These are phyloP conservation scores for Charanyca ferruginea DNA, from an alignment of 2,888 invertebrate genomes.

Conservation along the genomic window DNA sequence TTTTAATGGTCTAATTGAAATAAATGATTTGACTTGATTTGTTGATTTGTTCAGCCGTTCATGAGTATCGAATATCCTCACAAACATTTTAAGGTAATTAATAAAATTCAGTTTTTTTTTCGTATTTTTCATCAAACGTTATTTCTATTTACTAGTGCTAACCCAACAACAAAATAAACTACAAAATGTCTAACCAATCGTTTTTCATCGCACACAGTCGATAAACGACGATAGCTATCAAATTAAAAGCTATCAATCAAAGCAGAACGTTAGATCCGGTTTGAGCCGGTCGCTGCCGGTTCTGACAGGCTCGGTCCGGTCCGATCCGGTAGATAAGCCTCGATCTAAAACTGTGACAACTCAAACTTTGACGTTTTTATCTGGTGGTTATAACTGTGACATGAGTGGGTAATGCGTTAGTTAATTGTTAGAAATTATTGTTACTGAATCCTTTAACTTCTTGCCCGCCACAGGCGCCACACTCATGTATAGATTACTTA, in stretches of 20 bases:
- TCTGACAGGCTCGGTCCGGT: conserved; percentile 61
- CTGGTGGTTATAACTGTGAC: conserved; percentile 3
- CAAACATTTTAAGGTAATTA: neutral
- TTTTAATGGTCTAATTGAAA: too few relatives aligned
- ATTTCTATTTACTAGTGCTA: neutral
- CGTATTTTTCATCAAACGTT: neutral
- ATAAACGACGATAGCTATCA: conserved; percentile 64
- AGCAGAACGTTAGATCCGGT: conserved; percentile 51
- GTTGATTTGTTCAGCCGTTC: too few relatives aligned
- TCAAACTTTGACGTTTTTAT: conserved; percentile 59
- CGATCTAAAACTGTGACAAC: conserved; percentile 60
- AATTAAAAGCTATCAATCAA: conserved; percentile 68
- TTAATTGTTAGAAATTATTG: conserved; percentile 9
- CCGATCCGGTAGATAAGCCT: conserved; percentile 63
- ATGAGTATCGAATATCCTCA: neutral
- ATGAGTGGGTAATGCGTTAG: conserved; percentile 8
- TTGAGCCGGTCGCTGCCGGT: conserved; percentile 57
- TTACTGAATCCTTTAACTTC: too few relatives aligned
- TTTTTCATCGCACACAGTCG: conserved; percentile 53
- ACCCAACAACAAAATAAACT: conserved; percentile 30
- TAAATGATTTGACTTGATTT: too few relatives aligned
- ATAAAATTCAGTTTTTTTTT: neutral
- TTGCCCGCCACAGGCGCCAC: too few relatives aligned
- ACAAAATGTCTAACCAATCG: conserved; percentile 36
- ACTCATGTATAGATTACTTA: too few relatives aligned